Base-by-base conservation (phyloP, 2,888 invertebrate species). In the Branchipolynoe longqiensis region DNA sequence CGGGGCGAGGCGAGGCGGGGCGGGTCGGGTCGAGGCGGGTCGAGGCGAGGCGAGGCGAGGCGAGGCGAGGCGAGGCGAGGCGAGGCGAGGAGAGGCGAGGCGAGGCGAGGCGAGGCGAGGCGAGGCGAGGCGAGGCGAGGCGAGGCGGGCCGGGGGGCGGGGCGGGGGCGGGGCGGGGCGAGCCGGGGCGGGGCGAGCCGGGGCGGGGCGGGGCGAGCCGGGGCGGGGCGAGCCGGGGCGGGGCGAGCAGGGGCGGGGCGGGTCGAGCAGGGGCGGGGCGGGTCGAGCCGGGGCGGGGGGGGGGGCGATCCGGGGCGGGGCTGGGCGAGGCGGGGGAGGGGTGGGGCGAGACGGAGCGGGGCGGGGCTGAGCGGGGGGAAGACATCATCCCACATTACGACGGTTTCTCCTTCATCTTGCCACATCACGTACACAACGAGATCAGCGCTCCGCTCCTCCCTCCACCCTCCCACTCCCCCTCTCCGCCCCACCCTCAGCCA, bases 341-440 rank as follows among this genome's bases (percentile, higher is more conserved):
- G n/a, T n/a, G n/a, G n/a, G 25, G 25, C n/a, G 59, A n/a, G n/a
- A n/a, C 22, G 62, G 31, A 31, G 28, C 0, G 3, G 62, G 31
- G 28, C 25, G 62, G 62, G 25, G 38, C 69, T n/a, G 31, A 69
- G 1, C 69, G n/a, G 36, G n/a, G n/a, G n/a, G n/a, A n/a, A n/a
- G n/a, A n/a, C 25, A 69, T 69, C 36, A 69, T 33, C 69, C 69
- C 6, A 18, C 33, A 69, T 69, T 69, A 69, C 69, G 38, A 18
- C 2, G 6, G 22, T 14, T 69, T 69, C 14, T 25, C 36, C 69
- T 18, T 69, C 36, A 38, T 69, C 69, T 69, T 38, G 69, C 38
- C 33, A 69, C 36, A 69, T 69, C 69, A 69, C 69, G 69, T 22
- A 38, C 69, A 14, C 14, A 38, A 69, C 69, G 69, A 36, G 38